phyloP scores from a whole-genome alignment of 1,140 invertebrate species.

The Battus philenor region DNA sequence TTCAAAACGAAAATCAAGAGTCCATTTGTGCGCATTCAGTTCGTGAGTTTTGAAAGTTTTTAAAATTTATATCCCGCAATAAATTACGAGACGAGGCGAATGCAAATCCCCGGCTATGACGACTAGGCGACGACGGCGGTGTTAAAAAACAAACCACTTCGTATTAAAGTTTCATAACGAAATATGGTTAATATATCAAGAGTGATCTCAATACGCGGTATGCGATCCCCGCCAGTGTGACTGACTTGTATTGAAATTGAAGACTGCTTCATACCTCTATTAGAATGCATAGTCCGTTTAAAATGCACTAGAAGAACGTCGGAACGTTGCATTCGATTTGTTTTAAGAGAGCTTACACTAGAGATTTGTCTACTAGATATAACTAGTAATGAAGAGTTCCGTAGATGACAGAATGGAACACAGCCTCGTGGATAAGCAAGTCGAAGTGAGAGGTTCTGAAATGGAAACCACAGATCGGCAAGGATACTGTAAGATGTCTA shows the following conservation, averaged over 20 bases:
- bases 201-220: slow-evolving; percentile 41
- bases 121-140: not conserved
- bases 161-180: slow-evolving; percentile 41
- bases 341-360: too few species aligned
- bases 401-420: too few species aligned
- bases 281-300: slow-evolving; percentile 3
- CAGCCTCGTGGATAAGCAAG: too few species aligned
- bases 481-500: too few species aligned
- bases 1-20: too few species aligned
- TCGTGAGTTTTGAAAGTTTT: not conserved
- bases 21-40: not conserved
- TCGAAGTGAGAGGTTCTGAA: too few species aligned
- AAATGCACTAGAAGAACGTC: too few species aligned
- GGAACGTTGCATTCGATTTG: too few species aligned
- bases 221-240: slow-evolving; percentile 25
- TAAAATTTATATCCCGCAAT: not conserved
- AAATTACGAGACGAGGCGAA: not conserved
- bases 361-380: too few species aligned
- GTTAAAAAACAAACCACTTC: slow-evolving; percentile 19
- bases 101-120: not conserved
- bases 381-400: too few species aligned
- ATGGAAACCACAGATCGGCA: too few species aligned
- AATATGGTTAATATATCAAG: slow-evolving; percentile 47
- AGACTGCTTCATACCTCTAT: not conserved
- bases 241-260: slow-evolving; percentile 17